Percentiles rank a stretch among this genome's conserved stretches.
Evolutionary conservation across 2,888 invertebrate genomes (phyloP).

Genomic region (Temnothorax rugatulus): DNA sequence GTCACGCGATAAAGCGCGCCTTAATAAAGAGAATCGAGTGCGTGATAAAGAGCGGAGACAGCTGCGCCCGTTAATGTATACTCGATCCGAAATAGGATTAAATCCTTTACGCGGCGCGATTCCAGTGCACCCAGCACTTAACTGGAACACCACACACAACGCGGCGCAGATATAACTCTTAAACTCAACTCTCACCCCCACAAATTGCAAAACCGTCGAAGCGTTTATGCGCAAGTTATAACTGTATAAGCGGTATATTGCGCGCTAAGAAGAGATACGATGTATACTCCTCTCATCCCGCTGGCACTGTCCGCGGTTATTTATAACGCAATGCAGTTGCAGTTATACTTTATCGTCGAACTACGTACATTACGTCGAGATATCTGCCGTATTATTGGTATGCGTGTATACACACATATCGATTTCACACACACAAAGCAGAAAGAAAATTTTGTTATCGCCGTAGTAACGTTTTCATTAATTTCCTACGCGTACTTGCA

Average conservation of each 20-base stretch:
- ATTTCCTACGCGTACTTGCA: constrained; percentile 41
- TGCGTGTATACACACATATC: not conserved
- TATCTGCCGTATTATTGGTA: not conserved
- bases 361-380: constrained; percentile 6
- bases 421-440: not conserved
- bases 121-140: constrained; percentile 37
- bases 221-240: constrained; percentile 46
- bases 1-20: constrained; percentile 37
- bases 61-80: constrained; percentile 53
- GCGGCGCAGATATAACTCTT: constrained; percentile 49
- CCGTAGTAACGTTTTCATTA: constrained; percentile 32
- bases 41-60: constrained; percentile 47
- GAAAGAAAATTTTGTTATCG: constrained; percentile 18
- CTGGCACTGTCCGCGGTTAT: constrained; percentile 33
- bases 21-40: constrained; percentile 56
- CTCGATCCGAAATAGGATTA: constrained; percentile 56
- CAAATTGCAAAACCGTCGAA: constrained; percentile 54
- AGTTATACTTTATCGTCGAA: constrained; percentile 29
- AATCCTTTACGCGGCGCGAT: constrained; percentile 49
- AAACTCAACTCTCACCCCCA: constrained; percentile 32
- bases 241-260: constrained; percentile 40
- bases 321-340: constrained; percentile 32
- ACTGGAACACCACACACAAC: constrained; percentile 19
- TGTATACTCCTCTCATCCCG: constrained; percentile 19
- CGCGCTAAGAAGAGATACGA: constrained; percentile 54